Evolutionary conservation across 2,888 invertebrate genomes (phyloP), one percentile per base, ranked within the genome.

Genomic region (Eupithecia tripunctaria): DNA sequence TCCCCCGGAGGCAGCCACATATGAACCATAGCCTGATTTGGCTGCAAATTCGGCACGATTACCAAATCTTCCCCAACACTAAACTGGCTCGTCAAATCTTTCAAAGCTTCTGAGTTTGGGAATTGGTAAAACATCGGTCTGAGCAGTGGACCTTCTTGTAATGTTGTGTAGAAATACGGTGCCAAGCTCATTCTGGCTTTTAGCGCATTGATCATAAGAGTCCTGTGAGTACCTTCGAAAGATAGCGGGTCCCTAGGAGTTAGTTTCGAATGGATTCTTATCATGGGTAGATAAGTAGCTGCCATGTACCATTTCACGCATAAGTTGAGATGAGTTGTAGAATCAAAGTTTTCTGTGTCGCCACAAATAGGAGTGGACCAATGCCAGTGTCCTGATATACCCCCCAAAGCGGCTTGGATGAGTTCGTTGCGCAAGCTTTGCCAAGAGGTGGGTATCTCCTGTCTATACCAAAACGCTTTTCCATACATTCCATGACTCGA

Each of bases 221-320:
- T 83, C 76, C 86, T 90, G 18, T 94, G 89, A 21, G 88, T 94
- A 1, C 91, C 91, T 29, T 85, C 80, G 69, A 96, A 94, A 25
- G 91, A 90, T 6, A 90, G 75, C 1, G 95, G 95, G 82, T 95
- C 91, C 82, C 95, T 88, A 14, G 82, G 76, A 41, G 87, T 84
- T 7, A 79, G 21, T 73, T 89, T 91, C 0, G 95, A 95, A 70
- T 94, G 90, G 62, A 95, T 91, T 76, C 94, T 91, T 43, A 96
- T 90, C 79, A 96, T 86, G 0, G 97, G 97, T 82, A 96, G 91
- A 67, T 95, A 96, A 0, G 96, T 95, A 0, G 96, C 96, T 8
- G 96, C 94, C 85, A 96, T 94, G 77, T 96, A 96, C 97, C 97
- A 97, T 77, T 96, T 94, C 0, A 96, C 85, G 77, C 97, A 97